phyloP scores from a whole-genome alignment of 2,888 invertebrate species.

The Eretmocerus hayati region DNA sequence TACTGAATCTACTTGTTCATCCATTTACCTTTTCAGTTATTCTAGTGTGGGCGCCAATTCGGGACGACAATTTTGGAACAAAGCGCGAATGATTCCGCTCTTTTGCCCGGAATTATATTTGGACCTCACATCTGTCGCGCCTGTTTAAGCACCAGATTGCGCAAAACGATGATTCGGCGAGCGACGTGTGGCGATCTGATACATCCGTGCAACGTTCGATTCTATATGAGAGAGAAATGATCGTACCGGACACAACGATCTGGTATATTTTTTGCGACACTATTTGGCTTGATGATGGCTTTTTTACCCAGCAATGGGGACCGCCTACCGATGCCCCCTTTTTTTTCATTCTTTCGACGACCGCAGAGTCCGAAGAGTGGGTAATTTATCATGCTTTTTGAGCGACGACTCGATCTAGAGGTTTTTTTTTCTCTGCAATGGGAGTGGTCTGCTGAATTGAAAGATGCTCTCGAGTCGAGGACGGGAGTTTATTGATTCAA shows the following conservation, averaged over 20 bases:
- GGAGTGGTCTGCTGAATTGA: no score
- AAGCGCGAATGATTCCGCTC: conserved; percentile 22
- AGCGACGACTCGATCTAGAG: no score
- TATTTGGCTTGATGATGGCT: conserved; percentile 6
- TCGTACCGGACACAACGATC: neutral
- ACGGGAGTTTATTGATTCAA: no score
- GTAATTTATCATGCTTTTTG: no score
- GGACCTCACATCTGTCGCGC: conserved; percentile 16
- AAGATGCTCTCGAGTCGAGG: no score
- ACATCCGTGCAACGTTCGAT: no score
- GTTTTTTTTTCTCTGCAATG: no score
- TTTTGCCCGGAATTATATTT: conserved; percentile 15
- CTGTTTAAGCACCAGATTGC: neutral
- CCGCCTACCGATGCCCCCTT: neutral
- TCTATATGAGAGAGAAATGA: no score
- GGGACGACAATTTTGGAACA: conserved; percentile 17
- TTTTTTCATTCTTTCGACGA: neutral
- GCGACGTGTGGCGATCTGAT: no score
- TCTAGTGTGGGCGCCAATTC: conserved; percentile 11
- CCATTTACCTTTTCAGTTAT: conserved; percentile 11
- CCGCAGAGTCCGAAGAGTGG: no score
- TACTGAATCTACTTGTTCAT: neutral
- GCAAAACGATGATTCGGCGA: conserved; percentile 1
- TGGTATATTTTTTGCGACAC: neutral
- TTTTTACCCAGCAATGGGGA: conserved; percentile 25